phyloP scores from a whole-genome alignment of 1,140 invertebrate species.

The Hyles vespertilio region DNA sequence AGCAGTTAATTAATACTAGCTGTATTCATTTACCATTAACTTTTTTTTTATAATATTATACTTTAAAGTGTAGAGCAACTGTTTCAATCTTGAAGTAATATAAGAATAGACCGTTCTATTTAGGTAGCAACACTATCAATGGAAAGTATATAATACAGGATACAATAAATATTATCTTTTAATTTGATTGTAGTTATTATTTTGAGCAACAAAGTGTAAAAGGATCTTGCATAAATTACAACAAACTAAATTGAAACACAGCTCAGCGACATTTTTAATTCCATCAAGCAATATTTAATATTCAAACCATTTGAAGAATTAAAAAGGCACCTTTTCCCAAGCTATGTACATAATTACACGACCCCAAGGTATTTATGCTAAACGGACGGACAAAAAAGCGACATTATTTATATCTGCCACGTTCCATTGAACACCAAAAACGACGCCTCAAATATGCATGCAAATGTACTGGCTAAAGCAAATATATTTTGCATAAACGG shows the following conservation, averaged over 20 bases:
- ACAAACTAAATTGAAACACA: background rate
- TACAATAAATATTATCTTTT: background rate
- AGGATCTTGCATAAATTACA: background rate
- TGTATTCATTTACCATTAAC: no score
- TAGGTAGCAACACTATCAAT: no score
- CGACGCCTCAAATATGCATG: slow-evolving; percentile 59
- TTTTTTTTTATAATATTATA: no score
- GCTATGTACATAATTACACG: slow-evolving; percentile 13
- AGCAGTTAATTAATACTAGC: no score
- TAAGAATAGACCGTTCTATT: no score
- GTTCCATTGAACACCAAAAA: slow-evolving; percentile 58
- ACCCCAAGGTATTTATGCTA: slow-evolving; percentile 4
- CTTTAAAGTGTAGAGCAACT: no score
- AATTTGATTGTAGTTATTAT: background rate
- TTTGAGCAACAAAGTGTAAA: background rate
- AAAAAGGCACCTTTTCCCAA: slow-evolving; percentile 1
- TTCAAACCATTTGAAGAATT: slow-evolving; percentile 4
- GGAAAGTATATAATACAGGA: no score
- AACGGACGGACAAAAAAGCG: slow-evolving; percentile 17
- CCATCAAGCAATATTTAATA: background rate
- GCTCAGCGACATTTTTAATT: background rate
- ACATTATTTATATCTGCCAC: slow-evolving; percentile 60
- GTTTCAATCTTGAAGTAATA: no score
- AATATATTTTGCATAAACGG: slow-evolving; percentile 58
- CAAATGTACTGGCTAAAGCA: slow-evolving; percentile 40